Conservation (phyloP, 2,888 invertebrate genomes). For the Magallana nippona region DNA sequence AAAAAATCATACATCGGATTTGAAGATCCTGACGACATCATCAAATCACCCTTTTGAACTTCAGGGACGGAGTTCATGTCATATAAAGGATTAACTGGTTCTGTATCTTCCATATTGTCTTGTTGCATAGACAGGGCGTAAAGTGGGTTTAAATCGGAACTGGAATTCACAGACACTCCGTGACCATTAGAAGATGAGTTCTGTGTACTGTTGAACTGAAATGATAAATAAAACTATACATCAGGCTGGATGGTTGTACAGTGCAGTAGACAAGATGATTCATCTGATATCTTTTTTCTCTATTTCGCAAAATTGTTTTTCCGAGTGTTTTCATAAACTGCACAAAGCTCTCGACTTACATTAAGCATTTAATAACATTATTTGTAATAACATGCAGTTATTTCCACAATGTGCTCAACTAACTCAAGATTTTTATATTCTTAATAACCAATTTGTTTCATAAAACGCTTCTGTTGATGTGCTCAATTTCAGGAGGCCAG, state of each 20-base stretch:
- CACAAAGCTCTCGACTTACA: background rate
- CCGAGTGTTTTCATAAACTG: conserved; percentile 16
- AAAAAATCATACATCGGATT: conserved; percentile 64
- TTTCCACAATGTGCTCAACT: background rate
- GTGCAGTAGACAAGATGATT: conserved; percentile 16
- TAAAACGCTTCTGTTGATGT: background rate
- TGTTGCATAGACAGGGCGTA: conserved; percentile 60
- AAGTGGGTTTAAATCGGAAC: conserved; percentile 56
- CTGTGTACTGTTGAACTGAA: conserved; percentile 27
- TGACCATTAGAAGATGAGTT: conserved; percentile 39
- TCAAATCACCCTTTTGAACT: conserved; percentile 51
- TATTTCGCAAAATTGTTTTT: conserved; percentile 15
- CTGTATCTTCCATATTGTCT: conserved; percentile 54
- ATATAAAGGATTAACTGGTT: conserved; percentile 51
- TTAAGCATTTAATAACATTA: background rate
- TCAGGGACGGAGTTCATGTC: conserved; percentile 50
- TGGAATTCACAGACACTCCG: conserved; percentile 30
- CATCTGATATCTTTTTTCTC: conserved; percentile 17
- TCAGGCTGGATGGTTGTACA: background rate
- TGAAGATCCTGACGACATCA: conserved; percentile 51
- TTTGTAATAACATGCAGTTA: background rate
- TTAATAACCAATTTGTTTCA: background rate
- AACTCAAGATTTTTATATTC: conserved; percentile 1
- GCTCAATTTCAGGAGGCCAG: background rate
- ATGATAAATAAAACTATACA: conserved; percentile 16